Percentiles rank a stretch among this genome's conserved stretches.
Conservation (phyloP, 1,140 invertebrate genomes). For the Matsumurasca onukii region DNA sequence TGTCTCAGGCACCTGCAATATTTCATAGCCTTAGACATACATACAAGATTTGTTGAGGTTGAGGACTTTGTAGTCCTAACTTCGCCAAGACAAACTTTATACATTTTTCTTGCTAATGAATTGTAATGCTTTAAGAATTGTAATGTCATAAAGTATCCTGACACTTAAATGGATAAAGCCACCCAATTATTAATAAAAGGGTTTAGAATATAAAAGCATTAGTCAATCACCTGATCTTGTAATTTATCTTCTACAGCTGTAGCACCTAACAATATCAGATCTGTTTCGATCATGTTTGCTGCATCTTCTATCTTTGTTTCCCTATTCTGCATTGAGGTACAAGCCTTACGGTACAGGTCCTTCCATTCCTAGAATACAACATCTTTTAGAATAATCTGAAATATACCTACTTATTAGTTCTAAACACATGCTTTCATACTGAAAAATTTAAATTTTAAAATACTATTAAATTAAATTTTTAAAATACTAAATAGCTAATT, state of each 20-base stretch:
- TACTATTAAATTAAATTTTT: neutral
- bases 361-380: conserved; percentile 64
- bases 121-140: too few relatives aligned
- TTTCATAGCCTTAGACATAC: conserved; percentile 11
- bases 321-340: conserved; percentile 68
- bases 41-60: conserved; percentile 16
- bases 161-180: too few relatives aligned
- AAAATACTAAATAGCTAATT: too few relatives aligned
- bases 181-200: too few relatives aligned
- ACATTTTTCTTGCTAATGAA: too few relatives aligned
- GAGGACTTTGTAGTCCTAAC: too few relatives aligned
- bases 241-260: conserved; percentile 97
- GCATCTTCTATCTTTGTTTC: conserved; percentile 82
- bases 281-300: conserved; percentile 80
- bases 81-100: too few relatives aligned
- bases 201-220: too few relatives aligned
- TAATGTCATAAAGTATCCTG: too few relatives aligned
- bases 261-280: conserved; percentile 82
- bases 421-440: too few relatives aligned
- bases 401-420: neutral
- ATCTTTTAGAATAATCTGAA: neutral
- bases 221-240: conserved; percentile 72
- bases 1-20: conserved; percentile 79
- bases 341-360: conserved; percentile 76
- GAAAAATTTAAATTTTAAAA: neutral